phyloP scores from a whole-genome alignment of 2,113 vertebrate genomes.

The Scartelaos histophorus region DNA sequence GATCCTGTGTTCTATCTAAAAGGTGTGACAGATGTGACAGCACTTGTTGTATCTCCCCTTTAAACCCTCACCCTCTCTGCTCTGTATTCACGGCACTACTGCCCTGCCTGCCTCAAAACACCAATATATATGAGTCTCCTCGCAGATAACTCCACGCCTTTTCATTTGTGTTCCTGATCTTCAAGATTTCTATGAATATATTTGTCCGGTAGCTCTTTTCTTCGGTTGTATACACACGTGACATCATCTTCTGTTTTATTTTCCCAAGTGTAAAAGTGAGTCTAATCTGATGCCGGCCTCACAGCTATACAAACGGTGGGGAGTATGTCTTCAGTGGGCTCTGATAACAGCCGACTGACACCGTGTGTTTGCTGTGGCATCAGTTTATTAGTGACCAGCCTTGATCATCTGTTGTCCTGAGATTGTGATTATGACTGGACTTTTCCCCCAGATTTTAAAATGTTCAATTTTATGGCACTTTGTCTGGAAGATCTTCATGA shows the following conservation, averaged over 20 bases:
- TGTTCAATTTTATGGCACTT: no score
- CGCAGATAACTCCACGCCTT: not conserved
- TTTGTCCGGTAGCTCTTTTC: not conserved
- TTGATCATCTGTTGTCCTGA: not conserved
- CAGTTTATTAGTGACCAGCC: not conserved
- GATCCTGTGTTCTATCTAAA: conserved; percentile 11
- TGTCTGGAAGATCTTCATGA: no score
- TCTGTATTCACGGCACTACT: conserved; percentile 2
- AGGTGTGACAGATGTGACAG: not conserved
- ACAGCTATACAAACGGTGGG: not conserved
- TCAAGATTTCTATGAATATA: not conserved
- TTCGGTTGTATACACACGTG: not conserved
- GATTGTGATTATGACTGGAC: no score
- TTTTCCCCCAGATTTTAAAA: no score
- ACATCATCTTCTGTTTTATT: not conserved
- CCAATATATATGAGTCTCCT: not conserved
- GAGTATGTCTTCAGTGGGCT: not conserved
- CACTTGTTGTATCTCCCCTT: not conserved
- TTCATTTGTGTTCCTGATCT: not conserved
- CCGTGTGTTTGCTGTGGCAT: not conserved
- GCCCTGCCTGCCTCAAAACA: not conserved
- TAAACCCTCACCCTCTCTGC: not conserved
- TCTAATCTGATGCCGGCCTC: not conserved
- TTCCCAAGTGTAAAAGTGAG: not conserved
- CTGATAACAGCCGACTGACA: no score